phyloP scores from a whole-genome alignment of 1,140 invertebrate genomes.

The Spodoptera frugiperda region DNA sequence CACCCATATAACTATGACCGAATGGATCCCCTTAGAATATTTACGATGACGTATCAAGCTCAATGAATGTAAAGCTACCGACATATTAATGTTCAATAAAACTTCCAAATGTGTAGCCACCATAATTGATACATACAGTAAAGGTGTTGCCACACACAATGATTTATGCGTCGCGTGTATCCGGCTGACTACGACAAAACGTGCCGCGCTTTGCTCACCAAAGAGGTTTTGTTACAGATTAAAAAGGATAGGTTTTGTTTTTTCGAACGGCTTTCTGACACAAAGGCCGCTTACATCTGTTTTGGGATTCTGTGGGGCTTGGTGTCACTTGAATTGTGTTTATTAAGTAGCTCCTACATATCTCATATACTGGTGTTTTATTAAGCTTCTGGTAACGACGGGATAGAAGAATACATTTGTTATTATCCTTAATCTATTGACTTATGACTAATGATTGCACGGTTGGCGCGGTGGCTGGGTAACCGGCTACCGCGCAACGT shows the following conservation, averaged over 20 bases:
- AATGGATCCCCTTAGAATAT: background rate
- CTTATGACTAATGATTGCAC: no score
- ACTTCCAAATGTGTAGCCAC: slow-evolving; percentile 21
- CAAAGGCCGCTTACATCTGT: slow-evolving; percentile 14
- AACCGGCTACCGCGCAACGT: no score
- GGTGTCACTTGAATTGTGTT: background rate
- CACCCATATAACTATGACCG: background rate
- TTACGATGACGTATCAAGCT: slow-evolving; percentile 30
- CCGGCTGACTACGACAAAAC: slow-evolving; percentile 40
- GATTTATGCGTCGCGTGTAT: slow-evolving; percentile 40
- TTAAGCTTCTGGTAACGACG: no score
- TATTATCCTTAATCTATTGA: no score
- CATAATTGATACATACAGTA: slow-evolving; percentile 43
- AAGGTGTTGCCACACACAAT: slow-evolving; percentile 42
- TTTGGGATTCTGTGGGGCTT: background rate
- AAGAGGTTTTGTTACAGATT: slow-evolving; percentile 40
- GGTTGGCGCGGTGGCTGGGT: no score
- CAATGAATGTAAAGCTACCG: slow-evolving; percentile 1
- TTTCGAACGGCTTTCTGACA: background rate
- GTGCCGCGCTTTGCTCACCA: slow-evolving; percentile 27
- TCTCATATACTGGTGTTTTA: no score
- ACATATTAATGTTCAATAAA: slow-evolving; percentile 40
- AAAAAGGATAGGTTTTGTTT: slow-evolving; percentile 18
- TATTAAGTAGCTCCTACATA: no score
- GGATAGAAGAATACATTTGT: no score